These are phyloP conservation scores for Sitobion miscanthi DNA, from an alignment of 1,140 invertebrate genomes.

Conservation along the genomic window DNA sequence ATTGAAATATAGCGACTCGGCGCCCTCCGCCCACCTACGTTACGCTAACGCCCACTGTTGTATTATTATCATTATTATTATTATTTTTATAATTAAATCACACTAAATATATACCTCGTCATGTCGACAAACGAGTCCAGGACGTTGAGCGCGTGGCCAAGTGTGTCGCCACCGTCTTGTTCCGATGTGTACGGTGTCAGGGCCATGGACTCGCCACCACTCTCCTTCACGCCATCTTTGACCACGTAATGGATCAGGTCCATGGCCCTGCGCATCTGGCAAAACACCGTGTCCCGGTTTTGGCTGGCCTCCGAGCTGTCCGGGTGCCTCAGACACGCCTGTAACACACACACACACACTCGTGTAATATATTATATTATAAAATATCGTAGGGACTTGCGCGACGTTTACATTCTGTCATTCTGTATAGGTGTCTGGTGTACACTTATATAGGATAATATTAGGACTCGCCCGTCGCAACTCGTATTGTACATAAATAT, in stretches of 20 bases:
- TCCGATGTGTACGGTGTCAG: slow-evolving; percentile 62
- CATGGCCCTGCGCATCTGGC: slow-evolving; percentile 95
- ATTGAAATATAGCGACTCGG: neutral
- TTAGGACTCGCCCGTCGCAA: neutral
- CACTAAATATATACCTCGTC: slow-evolving; percentile 65
- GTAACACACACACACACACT: slow-evolving; percentile 52
- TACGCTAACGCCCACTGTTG: neutral
- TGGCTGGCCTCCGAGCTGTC: slow-evolving; percentile 90
- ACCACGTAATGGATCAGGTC: slow-evolving; percentile 97
- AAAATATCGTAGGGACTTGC: neutral
- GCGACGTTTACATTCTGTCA: neutral
- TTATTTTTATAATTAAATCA: neutral
- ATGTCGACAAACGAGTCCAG: slow-evolving; percentile 86
- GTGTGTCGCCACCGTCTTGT: slow-evolving; percentile 70
- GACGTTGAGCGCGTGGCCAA: slow-evolving; percentile 79
- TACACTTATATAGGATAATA: neutral
- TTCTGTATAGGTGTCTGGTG: too few relatives aligned
- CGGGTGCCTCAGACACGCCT: slow-evolving; percentile 91
- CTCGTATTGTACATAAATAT: neutral
- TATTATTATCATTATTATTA: neutral
- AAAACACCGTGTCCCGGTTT: slow-evolving; percentile 96
- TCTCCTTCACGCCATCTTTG: slow-evolving; percentile 83
- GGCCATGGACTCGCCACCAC: slow-evolving; percentile 56
- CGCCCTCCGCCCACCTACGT: neutral
- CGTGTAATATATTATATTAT: neutral